Conservation (phyloP, 2,113 vertebrate genomes). For the Cololabis saira region DNA sequence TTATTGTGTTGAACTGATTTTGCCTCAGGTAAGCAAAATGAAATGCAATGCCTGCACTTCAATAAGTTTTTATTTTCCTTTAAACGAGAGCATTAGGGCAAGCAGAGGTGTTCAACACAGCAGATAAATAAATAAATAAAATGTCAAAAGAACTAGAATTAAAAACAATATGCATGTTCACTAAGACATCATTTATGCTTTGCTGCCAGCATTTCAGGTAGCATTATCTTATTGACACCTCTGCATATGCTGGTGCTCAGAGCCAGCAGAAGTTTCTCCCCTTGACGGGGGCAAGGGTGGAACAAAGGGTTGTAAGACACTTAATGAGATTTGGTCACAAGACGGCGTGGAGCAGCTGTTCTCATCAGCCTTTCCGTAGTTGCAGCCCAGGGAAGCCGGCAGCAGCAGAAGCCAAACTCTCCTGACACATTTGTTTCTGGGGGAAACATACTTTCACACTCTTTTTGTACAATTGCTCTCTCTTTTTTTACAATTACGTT, state of each 20-base stretch:
- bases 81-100: too few relatives aligned
- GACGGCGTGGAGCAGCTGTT: constrained; percentile 35
- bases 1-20: too few relatives aligned
- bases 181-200: background rate
- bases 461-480: background rate
- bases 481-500: background rate
- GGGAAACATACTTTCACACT: background rate
- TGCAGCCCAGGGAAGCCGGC: background rate
- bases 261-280: constrained; percentile 44
- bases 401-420: background rate
- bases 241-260: constrained; percentile 22
- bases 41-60: too few relatives aligned
- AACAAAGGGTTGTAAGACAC: constrained; percentile 34
- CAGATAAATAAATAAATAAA: too few relatives aligned
- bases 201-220: background rate
- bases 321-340: constrained; percentile 52
- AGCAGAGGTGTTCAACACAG: too few relatives aligned
- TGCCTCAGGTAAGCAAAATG: too few relatives aligned
- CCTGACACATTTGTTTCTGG: background rate
- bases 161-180: background rate
- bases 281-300: constrained; percentile 17
- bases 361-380: constrained; percentile 5
- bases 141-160: background rate
- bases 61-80: too few relatives aligned
- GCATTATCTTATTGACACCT: constrained; percentile 11